Evolutionary conservation across 2,113 vertebrate genomes (phyloP).

Genomic region (Chaetura pelagica): DNA sequence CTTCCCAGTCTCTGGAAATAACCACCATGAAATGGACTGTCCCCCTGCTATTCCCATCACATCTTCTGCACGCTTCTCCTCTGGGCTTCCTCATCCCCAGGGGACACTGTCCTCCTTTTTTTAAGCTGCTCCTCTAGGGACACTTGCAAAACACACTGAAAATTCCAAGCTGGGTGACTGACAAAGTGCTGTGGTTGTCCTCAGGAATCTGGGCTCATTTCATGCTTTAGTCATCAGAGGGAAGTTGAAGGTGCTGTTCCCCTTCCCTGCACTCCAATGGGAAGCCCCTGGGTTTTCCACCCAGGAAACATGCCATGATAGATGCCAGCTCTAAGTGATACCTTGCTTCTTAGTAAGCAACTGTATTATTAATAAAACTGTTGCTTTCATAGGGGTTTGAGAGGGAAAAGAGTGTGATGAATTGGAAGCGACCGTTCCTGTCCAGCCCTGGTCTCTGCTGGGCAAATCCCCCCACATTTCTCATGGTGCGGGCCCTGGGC

Average conservation of each 20-base stretch:
- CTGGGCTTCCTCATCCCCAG: neutral
- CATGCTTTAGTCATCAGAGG: neutral
- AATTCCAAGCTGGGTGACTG: neutral
- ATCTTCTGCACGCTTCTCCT: neutral
- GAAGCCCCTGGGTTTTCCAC: neutral
- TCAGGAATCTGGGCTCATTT: neutral
- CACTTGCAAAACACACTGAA: neutral
- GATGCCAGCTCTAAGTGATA: neutral
- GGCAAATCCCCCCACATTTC: neutral
- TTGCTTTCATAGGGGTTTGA: neutral
- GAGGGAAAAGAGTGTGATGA: neutral
- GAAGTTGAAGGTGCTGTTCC: neutral
- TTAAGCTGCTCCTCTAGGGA: neutral
- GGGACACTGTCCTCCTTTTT: neutral
- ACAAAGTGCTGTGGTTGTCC: neutral
- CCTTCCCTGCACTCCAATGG: neutral
- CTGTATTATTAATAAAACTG: neutral
- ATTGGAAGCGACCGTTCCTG: neutral
- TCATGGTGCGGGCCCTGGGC: neutral
- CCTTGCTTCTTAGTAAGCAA: neutral
- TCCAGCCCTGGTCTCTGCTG: neutral
- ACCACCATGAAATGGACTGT: fast-evolving
- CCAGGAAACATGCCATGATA: neutral
- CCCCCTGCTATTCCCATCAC: fast-evolving
- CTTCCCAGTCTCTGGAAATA: neutral